Evolutionary conservation across 2,797 vertebrate species (phyloP).

Genomic region (Capromys pilorides): DNA sequence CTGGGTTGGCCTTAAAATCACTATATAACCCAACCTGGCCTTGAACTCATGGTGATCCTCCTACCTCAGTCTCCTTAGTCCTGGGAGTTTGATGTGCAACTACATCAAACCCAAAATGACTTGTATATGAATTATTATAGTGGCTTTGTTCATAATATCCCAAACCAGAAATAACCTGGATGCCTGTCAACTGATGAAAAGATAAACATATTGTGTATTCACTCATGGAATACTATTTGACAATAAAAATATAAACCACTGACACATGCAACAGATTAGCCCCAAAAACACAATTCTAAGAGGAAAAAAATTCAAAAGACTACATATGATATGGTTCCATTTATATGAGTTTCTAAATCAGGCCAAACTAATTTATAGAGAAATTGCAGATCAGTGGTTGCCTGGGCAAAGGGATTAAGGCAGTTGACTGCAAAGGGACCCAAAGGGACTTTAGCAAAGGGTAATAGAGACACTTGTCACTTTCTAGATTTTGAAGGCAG

Average conservation of each 20-base stretch:
- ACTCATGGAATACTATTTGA: not conserved
- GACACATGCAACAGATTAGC: too few species aligned
- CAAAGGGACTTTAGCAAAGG: not conserved
- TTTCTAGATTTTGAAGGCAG: not conserved
- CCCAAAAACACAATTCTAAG: not conserved
- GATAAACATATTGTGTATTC: not conserved
- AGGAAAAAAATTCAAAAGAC: not conserved
- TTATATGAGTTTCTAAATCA: not conserved
- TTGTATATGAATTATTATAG: not conserved
- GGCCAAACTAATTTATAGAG: not conserved
- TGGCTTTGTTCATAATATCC: not conserved
- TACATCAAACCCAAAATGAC: not conserved
- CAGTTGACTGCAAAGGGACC: not conserved
- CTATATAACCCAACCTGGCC: not conserved
- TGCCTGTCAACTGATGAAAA: not conserved
- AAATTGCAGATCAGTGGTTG: not conserved
- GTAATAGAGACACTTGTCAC: not conserved
- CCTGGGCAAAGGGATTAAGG: not conserved
- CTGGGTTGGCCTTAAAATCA: not conserved
- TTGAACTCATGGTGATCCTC: not conserved
- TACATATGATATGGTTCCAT: not conserved
- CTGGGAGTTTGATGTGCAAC: not conserved
- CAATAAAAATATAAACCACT: not conserved
- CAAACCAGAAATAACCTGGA: not conserved
- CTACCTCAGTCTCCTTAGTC: not conserved